A percentile compares a stretch with the other conserved stretches of the same genome.
Evolutionary conservation across 2,797 vertebrate genomes (phyloP).

Genomic region (Gambelia wislizenii): DNA sequence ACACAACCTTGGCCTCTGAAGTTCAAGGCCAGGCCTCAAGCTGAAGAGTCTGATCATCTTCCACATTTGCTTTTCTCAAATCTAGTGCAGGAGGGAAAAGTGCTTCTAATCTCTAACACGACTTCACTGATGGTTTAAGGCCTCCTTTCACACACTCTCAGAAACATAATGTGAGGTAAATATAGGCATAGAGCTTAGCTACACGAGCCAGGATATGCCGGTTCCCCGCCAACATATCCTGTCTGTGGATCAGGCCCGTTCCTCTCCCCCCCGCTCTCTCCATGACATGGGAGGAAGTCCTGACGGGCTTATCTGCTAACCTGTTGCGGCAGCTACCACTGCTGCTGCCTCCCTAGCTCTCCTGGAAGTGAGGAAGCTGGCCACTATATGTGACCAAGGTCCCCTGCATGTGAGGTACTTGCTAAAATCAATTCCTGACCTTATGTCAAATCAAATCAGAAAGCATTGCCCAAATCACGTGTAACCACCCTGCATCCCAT

Average conservation of each 20-base stretch:
- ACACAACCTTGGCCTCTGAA: background rate
- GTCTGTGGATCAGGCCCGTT: too few relatives aligned
- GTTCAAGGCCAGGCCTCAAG: constrained; percentile 19
- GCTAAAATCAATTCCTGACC: background rate
- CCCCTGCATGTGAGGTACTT: background rate
- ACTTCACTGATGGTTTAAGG: constrained; percentile 12
- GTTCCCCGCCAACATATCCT: too few relatives aligned
- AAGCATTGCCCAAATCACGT: background rate
- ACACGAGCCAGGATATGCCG: too few relatives aligned
- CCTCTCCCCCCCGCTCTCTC: too few relatives aligned
- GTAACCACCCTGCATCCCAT: background rate
- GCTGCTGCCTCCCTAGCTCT: too few relatives aligned
- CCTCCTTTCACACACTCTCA: too few relatives aligned
- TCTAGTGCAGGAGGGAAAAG: background rate
- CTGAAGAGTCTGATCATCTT: background rate
- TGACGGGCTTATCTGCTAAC: too few relatives aligned
- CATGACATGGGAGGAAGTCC: too few relatives aligned
- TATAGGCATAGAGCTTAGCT: too few relatives aligned
- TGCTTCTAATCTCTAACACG: background rate
- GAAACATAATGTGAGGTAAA: constrained; percentile 11
- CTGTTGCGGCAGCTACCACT: too few relatives aligned
- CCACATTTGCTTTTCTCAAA: background rate
- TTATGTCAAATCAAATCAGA: background rate
- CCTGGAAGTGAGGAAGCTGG: too few relatives aligned
- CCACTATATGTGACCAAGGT: too few relatives aligned